Evolutionary conservation across 2,113 vertebrate genomes (phyloP).

Genomic region (Platycercus adscitus): DNA sequence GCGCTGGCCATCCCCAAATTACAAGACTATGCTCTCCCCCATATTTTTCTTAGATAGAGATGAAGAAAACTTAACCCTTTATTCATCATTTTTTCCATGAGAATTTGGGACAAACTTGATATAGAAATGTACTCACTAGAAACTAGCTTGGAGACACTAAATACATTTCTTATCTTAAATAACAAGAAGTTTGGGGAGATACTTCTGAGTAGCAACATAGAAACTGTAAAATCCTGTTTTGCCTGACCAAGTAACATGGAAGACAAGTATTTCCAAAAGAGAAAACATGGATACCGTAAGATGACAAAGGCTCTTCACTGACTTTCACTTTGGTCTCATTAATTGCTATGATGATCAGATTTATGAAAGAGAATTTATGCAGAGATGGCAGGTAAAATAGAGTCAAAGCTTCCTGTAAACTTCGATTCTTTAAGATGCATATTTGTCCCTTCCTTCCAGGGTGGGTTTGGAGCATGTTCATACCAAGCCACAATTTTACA

Average conservation of each 20-base stretch:
- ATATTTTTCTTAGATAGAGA: background rate
- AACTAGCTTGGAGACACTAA: background rate
- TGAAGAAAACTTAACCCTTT: background rate
- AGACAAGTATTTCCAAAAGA: background rate
- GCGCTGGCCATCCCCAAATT: background rate
- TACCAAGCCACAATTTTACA: background rate
- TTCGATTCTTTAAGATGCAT: background rate
- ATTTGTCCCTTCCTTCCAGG: background rate
- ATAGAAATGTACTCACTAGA: background rate
- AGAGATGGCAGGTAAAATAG: background rate
- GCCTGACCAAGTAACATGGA: background rate
- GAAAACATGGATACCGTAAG: background rate
- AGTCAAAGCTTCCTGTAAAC: background rate
- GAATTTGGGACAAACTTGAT: background rate
- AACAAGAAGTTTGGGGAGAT: background rate
- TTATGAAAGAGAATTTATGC: background rate
- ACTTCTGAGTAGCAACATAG: accelerated
- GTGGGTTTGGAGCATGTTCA: background rate
- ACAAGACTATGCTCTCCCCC: background rate
- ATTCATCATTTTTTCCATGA: background rate
- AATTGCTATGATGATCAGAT: background rate
- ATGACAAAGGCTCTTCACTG: background rate
- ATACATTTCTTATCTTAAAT: background rate
- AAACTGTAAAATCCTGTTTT: background rate
- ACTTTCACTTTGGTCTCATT: background rate